Percentiles rank a stretch among this genome's conserved stretches.
These are phyloP conservation scores for Malurus cyaneus DNA, from an alignment of 2,113 vertebrate species.

Conservation along the genomic window DNA sequence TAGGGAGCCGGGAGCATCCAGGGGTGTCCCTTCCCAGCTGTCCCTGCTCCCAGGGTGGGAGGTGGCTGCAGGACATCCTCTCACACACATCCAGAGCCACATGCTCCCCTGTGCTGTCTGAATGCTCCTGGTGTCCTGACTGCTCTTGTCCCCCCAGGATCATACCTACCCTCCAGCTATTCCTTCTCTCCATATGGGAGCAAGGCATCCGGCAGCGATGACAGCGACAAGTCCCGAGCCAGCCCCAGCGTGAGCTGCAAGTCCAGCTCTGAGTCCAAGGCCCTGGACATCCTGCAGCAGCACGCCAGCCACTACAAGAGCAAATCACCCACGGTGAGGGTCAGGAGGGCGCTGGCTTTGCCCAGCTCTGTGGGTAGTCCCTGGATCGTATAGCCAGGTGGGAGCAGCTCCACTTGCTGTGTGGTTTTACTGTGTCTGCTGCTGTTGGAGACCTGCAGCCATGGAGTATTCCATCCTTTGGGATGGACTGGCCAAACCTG, in stretches of 20 bases:
- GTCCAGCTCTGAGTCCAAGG: conserved; percentile 92
- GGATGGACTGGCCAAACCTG: neutral
- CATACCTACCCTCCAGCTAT: conserved; percentile 93
- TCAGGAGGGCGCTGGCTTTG: neutral
- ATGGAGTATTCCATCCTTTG: neutral
- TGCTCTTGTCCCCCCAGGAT: conserved; percentile 73
- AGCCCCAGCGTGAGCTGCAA: conserved; percentile 93
- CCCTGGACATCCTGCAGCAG: conserved; percentile 96
- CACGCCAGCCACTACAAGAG: conserved; percentile 99
- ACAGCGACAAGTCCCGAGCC: conserved; percentile 91
- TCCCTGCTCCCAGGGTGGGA: neutral
- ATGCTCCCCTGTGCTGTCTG: fast-evolving
- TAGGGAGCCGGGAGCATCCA: neutral
- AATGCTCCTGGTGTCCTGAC: neutral
- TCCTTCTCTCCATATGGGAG: conserved; percentile 93
- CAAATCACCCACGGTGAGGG: conserved; percentile 96
- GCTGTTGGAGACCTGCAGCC: neutral
- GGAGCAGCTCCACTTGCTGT: fast-evolving
- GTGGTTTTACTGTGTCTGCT: neutral
- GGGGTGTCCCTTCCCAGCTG: neutral
- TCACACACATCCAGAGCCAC: neutral
- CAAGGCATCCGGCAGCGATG: conserved; percentile 87
- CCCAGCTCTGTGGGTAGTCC: neutral
- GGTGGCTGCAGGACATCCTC: neutral
- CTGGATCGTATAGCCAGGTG: neutral